These are phyloP conservation scores for Leptobrachium leishanense DNA, from an alignment of 2,113 vertebrate genomes.

Conservation along the genomic window DNA sequence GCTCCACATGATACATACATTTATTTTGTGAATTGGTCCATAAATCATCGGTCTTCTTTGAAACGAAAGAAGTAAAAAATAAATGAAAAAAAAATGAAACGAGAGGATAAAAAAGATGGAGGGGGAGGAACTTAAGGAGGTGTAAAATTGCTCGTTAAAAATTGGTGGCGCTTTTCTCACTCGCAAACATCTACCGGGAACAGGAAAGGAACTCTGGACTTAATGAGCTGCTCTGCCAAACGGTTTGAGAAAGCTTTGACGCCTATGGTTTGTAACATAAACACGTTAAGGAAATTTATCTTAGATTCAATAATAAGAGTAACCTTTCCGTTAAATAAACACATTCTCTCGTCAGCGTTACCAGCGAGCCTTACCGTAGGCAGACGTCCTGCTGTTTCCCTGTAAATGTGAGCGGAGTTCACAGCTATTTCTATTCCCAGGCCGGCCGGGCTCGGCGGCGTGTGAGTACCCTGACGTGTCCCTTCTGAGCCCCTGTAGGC, in stretches of 20 bases:
- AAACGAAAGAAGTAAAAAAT: constrained; percentile 12
- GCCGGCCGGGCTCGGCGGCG: neutral
- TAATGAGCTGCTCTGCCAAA: neutral
- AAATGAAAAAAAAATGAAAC: constrained; percentile 21
- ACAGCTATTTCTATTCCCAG: constrained; percentile 4
- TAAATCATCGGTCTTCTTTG: constrained; percentile 40
- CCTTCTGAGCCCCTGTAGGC: neutral
- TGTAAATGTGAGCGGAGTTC: constrained; percentile 21
- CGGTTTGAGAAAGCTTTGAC: constrained; percentile 30
- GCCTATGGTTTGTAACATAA: constrained; percentile 45
- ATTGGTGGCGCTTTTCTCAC: constrained; percentile 27
- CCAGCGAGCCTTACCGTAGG: constrained; percentile 16
- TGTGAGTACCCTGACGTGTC: constrained; percentile 2
- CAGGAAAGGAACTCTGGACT: neutral
- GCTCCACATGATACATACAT: constrained; percentile 36
- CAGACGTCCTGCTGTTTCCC: constrained; percentile 6
- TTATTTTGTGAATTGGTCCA: constrained; percentile 44
- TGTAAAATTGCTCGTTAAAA: too few species aligned
- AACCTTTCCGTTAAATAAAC: constrained; percentile 47
- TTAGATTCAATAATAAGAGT: constrained; percentile 45
- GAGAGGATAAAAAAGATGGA: too few species aligned
- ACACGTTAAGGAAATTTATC: constrained; percentile 47
- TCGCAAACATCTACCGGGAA: constrained; percentile 8
- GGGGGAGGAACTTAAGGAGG: too few species aligned
- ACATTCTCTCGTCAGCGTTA: constrained; percentile 7